Evolutionary conservation across 30 jellyfish, hydroid and myxozoan genomes (phyloP).

Genomic region (Pelagia noctiluca): DNA sequence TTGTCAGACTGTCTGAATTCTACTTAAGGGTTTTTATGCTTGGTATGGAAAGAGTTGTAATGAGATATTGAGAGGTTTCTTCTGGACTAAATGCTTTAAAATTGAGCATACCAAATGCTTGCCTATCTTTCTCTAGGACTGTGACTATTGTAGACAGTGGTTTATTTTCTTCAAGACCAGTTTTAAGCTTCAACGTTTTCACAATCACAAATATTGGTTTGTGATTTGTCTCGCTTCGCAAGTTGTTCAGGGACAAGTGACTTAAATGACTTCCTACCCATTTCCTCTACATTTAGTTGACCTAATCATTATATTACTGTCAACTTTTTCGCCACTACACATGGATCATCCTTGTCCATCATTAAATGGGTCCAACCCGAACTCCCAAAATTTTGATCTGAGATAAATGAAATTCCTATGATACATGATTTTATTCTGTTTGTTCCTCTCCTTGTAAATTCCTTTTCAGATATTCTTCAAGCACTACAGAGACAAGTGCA

Average conservation of each 20-base stretch:
- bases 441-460: constrained; percentile 58
- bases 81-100: constrained; percentile 18
- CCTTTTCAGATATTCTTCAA: constrained; percentile 28
- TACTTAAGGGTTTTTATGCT: constrained; percentile 25
- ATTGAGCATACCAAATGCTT: constrained; percentile 48
- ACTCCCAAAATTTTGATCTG: constrained; percentile 34
- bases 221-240: constrained; percentile 21
- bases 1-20: constrained; percentile 9
- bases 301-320: constrained; percentile 14
- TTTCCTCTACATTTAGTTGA: constrained; percentile 26
- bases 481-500: constrained; percentile 61
- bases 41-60: constrained; percentile 37
- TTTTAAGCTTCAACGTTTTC: constrained; percentile 31
- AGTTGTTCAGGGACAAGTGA: constrained; percentile 30
- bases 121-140: constrained; percentile 51
- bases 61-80: constrained; percentile 49
- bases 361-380: constrained; percentile 23
- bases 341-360: constrained; percentile 50
- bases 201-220: constrained; percentile 20
- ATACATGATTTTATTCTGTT: constrained; percentile 32
- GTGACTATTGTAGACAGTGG: constrained; percentile 18
- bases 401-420: constrained; percentile 20
- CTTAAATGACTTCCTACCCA: constrained; percentile 22
- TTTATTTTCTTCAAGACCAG: constrained; percentile 39
- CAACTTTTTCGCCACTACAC: constrained; percentile 37